Conservation (phyloP, 2,888 invertebrate species). For the Melieria picta region DNA sequence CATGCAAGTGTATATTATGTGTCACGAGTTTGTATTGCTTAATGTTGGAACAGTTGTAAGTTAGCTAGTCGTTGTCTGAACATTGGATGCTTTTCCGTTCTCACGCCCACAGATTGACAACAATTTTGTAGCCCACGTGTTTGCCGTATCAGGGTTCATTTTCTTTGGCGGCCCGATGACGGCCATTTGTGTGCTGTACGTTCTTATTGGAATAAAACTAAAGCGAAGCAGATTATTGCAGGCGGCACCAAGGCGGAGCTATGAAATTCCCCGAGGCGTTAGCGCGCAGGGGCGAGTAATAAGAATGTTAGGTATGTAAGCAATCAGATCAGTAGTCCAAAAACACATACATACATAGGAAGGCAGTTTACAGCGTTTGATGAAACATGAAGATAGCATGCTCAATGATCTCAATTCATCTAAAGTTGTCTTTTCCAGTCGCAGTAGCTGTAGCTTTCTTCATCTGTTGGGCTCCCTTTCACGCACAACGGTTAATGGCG, state of each 20-base stretch:
- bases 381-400: not conserved
- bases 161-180: slow-evolving; percentile 91
- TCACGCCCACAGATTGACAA: slow-evolving; percentile 58
- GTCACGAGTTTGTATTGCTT: too few species aligned
- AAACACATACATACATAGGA: too few species aligned
- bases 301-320: slow-evolving; percentile 76
- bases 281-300: slow-evolving; percentile 76
- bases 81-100: not conserved
- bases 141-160: slow-evolving; percentile 81
- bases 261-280: slow-evolving; percentile 68
- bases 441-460: slow-evolving; percentile 73
- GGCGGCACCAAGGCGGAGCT: slow-evolving; percentile 69
- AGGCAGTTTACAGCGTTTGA: not conserved
- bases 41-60: too few species aligned
- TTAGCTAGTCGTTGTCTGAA: not conserved
- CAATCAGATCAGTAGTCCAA: not conserved
- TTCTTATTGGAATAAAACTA: slow-evolving; percentile 78
- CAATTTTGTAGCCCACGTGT: slow-evolving; percentile 72
- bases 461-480: slow-evolving; percentile 92
- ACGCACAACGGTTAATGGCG: slow-evolving; percentile 87
- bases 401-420: too few species aligned
- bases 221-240: slow-evolving; percentile 73
- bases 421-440: too few species aligned
- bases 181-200: slow-evolving; percentile 83
- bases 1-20: too few species aligned